Conservation (phyloP, 2,113 vertebrate species). For the Amphiprion ocellaris region DNA sequence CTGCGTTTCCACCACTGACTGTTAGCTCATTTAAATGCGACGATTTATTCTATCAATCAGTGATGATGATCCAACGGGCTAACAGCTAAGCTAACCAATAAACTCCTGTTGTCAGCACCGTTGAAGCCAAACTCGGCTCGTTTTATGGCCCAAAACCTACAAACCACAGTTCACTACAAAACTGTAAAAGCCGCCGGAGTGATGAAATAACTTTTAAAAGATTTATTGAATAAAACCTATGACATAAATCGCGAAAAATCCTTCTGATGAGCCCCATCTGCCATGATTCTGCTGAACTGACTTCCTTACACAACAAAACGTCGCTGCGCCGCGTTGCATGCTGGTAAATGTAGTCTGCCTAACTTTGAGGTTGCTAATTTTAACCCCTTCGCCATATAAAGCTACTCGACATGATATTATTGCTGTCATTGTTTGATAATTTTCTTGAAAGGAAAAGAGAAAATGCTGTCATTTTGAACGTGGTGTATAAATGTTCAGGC, state of each 20-base stretch:
- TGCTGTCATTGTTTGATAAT: rapidly evolving
- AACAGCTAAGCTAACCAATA: slow-evolving; percentile 9
- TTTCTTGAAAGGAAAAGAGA: rapidly evolving
- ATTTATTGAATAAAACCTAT: background rate
- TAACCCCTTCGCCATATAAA: rapidly evolving
- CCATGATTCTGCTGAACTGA: slow-evolving; percentile 26
- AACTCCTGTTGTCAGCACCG: background rate
- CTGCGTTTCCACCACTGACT: background rate
- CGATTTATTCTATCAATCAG: background rate
- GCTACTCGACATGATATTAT: no score
- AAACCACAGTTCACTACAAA: background rate
- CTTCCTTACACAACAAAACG: slow-evolving; percentile 68
- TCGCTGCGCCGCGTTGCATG: slow-evolving; percentile 28
- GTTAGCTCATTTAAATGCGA: background rate
- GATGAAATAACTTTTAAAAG: background rate
- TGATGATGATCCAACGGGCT: background rate
- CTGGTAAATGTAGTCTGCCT: slow-evolving; percentile 39
- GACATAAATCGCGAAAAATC: background rate
- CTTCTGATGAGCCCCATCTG: background rate
- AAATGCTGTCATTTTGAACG: rapidly evolving
- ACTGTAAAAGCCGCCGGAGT: rapidly evolving
- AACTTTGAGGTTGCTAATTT: rapidly evolving
- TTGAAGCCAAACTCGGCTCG: background rate
- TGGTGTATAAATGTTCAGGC: rapidly evolving
- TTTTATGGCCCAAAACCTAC: background rate